Evolutionary conservation across 2,888 invertebrate species (phyloP).

Genomic region (Ormia ochracea): DNA sequence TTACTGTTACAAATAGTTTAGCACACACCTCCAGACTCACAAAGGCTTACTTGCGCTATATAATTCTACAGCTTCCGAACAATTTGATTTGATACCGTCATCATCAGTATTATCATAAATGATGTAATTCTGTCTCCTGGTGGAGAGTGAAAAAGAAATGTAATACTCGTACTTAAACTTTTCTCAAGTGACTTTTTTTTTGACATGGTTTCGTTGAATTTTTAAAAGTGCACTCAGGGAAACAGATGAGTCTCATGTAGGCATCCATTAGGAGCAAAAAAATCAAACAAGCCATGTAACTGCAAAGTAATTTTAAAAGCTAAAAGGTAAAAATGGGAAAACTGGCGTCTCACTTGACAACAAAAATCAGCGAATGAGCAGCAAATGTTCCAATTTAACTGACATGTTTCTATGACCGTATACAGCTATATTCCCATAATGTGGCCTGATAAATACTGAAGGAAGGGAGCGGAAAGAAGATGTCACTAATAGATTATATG

Average conservation of each 20-base stretch:
- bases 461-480: conserved; percentile 53
- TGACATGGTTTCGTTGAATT: neutral
- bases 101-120: conserved; percentile 53
- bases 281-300: neutral
- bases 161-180: conserved; percentile 28
- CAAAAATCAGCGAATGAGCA: neutral
- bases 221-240: conserved; percentile 4
- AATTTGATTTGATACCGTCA: conserved; percentile 63
- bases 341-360: neutral
- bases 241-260: neutral
- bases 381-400: neutral
- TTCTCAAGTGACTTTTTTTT: conserved; percentile 38
- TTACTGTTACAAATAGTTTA: conserved; percentile 42
- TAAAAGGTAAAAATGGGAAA: neutral
- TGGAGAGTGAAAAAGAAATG: neutral
- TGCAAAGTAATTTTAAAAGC: neutral
- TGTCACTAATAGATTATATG: conserved; percentile 37
- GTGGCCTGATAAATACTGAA: conserved; percentile 14
- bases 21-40: neutral
- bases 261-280: neutral
- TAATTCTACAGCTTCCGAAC: conserved; percentile 63
- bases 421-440: neutral
- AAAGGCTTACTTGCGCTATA: conserved; percentile 27
- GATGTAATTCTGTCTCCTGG: conserved; percentile 47
- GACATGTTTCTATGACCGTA: neutral